Conservation (phyloP, 2,113 vertebrate genomes). For the Tetrao urogallus region DNA sequence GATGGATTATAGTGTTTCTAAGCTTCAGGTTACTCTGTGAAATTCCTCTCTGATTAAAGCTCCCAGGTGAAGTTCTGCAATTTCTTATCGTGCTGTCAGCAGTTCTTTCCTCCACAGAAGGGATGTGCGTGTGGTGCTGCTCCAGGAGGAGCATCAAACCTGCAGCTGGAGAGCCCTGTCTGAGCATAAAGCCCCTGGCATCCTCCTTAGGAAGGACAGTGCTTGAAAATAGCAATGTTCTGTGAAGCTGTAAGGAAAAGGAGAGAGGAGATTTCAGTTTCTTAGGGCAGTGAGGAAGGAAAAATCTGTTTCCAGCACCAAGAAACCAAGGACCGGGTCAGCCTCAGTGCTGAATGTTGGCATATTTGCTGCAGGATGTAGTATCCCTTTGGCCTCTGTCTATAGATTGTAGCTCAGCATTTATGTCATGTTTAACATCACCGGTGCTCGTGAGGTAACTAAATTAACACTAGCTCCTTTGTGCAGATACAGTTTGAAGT, state of each 20-base stretch:
- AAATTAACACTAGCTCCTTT: conserved; percentile 3
- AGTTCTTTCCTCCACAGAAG: background rate
- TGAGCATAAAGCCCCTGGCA: background rate
- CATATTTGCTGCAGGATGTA: background rate
- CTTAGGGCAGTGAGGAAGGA: background rate
- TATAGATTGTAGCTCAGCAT: background rate
- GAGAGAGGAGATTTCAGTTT: rapidly evolving
- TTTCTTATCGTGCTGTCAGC: background rate
- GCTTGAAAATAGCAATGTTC: background rate
- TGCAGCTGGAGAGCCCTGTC: background rate
- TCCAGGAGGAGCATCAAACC: rapidly evolving
- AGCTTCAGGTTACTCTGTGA: background rate
- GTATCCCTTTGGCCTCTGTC: background rate
- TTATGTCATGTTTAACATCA: background rate
- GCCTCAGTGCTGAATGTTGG: background rate
- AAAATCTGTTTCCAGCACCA: rapidly evolving
- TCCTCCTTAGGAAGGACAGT: background rate
- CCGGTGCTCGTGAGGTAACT: background rate
- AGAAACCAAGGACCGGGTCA: background rate
- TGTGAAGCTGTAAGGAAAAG: background rate
- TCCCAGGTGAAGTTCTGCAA: background rate
- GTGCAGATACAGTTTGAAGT: background rate
- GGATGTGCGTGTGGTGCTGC: background rate
- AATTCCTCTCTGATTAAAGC: background rate
- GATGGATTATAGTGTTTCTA: background rate